These are phyloP conservation scores for Taxidea taxus DNA, from an alignment of 2,113 vertebrate species.

Conservation along the genomic window DNA sequence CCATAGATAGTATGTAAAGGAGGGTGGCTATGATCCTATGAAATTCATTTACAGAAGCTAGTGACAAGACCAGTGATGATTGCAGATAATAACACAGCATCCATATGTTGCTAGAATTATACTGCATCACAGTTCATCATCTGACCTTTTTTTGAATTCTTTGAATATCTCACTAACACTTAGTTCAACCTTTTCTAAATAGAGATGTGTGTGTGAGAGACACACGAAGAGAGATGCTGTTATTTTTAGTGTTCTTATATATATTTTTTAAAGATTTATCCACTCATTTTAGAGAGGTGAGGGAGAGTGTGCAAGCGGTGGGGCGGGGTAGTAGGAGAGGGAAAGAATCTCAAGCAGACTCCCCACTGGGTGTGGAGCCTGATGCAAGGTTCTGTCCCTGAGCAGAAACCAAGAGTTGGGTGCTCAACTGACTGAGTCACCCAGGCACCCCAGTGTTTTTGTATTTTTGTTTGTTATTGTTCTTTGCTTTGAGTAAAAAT, in stretches of 20 bases:
- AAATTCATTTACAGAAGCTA: not conserved
- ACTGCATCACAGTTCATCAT: not conserved
- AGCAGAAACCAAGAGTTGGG: not conserved
- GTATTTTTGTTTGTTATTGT: not conserved
- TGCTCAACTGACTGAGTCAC: not conserved
- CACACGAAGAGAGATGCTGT: not conserved
- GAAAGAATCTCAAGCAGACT: not conserved
- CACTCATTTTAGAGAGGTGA: not conserved
- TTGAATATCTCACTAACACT: not conserved
- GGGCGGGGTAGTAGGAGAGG: not conserved
- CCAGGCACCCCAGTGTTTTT: not conserved
- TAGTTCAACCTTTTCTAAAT: not conserved
- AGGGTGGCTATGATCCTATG: not conserved
- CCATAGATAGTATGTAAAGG: not conserved
- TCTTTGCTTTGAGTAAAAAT: not conserved
- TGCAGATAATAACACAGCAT: not conserved
- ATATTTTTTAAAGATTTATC: not conserved
- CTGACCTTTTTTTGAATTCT: not conserved
- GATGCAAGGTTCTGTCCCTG: not conserved
- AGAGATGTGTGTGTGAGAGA: not conserved
- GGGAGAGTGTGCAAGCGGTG: not conserved
- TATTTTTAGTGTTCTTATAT: not conserved
- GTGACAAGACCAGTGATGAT: not conserved
- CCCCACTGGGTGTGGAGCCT: not conserved
- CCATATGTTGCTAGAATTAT: not conserved